phyloP scores from a whole-genome alignment of 2,797 vertebrate species.

The Antennarius maculatus region DNA sequence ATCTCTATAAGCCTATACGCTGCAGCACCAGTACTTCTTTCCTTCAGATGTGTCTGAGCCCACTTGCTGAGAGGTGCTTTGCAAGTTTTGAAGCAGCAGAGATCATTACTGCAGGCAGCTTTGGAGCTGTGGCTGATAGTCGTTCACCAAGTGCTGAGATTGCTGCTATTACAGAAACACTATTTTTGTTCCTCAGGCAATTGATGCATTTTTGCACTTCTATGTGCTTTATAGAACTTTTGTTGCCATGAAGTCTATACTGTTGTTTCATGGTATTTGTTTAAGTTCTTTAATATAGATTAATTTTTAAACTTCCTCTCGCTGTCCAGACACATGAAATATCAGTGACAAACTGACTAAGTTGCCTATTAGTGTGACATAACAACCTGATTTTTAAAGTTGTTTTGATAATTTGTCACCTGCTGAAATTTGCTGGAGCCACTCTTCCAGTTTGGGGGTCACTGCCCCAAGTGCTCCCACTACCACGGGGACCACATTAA shows the following conservation, averaged over 20 bases:
- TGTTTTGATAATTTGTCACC: no score
- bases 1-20: conserved; percentile 56
- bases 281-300: background rate
- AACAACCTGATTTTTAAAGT: no score
- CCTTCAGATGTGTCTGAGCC: conserved; percentile 52
- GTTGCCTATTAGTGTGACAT: no score
- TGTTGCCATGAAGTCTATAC: conserved; percentile 10
- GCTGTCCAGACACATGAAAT: no score
- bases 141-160: conserved; percentile 33
- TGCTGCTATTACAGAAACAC: conserved; percentile 19
- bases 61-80: conserved; percentile 53
- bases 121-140: conserved; percentile 31
- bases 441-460: no score
- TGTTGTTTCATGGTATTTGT: conserved; percentile 3
- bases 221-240: conserved; percentile 18
- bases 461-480: no score
- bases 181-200: conserved; percentile 35
- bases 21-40: conserved; percentile 39
- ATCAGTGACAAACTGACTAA: no score
- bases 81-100: conserved; percentile 51
- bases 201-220: conserved; percentile 22
- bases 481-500: no score
- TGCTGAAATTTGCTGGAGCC: no score
- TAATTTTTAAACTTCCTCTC: background rate
- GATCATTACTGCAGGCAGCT: conserved; percentile 53